Percentiles rank a stretch among this genome's conserved stretches.
phyloP scores from a whole-genome alignment of 2,888 invertebrate species.

The Eudasyphora cyanicolor region DNA sequence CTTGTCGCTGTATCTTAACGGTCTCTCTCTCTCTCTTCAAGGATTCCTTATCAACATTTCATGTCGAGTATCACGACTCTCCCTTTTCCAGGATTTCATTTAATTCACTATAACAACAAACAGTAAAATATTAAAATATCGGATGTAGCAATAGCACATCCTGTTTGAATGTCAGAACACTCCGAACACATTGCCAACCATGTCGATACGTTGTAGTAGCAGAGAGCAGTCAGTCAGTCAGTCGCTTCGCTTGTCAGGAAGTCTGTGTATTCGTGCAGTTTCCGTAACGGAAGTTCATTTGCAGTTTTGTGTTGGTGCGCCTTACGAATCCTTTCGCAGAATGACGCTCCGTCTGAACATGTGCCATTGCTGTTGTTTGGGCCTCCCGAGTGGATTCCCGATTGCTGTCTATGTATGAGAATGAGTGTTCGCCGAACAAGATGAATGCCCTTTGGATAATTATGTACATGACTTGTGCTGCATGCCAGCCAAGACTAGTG shows the following conservation, averaged over 20 bases:
- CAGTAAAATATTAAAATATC: slow-evolving; percentile 21
- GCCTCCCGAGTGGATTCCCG: not conserved
- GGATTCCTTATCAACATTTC: not conserved
- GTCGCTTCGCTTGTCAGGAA: not conserved
- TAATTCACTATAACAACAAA: slow-evolving; percentile 38
- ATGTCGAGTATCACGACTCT: not conserved
- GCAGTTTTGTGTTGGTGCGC: slow-evolving; percentile 37
- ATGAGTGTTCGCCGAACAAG: slow-evolving; percentile 45
- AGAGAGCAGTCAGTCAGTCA: too few species aligned
- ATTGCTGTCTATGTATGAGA: not conserved
- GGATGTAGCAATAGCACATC: slow-evolving; percentile 34
- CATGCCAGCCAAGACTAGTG: slow-evolving; percentile 11
- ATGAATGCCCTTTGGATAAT: slow-evolving; percentile 61
- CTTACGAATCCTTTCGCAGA: slow-evolving; percentile 51
- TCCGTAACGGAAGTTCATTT: slow-evolving; percentile 63
- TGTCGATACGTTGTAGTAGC: not conserved
- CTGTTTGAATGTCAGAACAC: slow-evolving; percentile 4
- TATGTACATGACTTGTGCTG: slow-evolving; percentile 21
- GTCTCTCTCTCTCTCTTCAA: not conserved
- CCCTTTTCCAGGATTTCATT: not conserved
- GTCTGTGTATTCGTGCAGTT: slow-evolving; percentile 35
- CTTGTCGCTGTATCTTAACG: too few species aligned
- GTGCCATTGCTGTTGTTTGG: slow-evolving; percentile 7
- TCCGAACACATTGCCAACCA: not conserved
- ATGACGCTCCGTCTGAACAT: slow-evolving; percentile 16